phyloP scores from a whole-genome alignment of 2,888 invertebrate species.

The Spodoptera exigua region DNA sequence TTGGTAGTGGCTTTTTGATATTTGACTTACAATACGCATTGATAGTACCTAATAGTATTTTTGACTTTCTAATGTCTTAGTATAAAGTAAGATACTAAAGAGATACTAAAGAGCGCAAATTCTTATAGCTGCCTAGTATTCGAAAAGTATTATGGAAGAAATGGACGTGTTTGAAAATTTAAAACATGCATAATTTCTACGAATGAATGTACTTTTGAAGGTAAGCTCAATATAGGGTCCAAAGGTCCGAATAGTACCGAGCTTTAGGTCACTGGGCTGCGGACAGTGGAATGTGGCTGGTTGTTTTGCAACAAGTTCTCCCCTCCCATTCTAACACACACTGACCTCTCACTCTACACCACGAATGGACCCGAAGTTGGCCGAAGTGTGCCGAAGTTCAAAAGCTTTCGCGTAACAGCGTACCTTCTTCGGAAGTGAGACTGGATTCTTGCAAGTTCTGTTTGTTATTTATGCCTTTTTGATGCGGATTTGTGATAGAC shows the following conservation, averaged over 20 bases:
- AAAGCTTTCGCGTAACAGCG: slow-evolving; percentile 60
- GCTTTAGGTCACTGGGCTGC: slow-evolving; percentile 88
- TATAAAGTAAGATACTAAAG: no score
- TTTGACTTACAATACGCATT: no score
- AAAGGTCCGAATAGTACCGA: slow-evolving; percentile 59
- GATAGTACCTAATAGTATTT: no score
- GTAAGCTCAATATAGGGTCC: slow-evolving; percentile 35
- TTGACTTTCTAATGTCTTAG: no score
- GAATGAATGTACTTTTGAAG: slow-evolving; percentile 24
- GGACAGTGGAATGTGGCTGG: slow-evolving; percentile 80
- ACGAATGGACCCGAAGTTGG: slow-evolving; percentile 63
- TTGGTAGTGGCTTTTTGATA: no score
- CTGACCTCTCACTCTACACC: slow-evolving; percentile 59
- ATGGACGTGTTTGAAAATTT: no score
- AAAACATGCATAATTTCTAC: no score
- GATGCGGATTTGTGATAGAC: slow-evolving; percentile 55
- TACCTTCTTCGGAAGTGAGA: slow-evolving; percentile 77
- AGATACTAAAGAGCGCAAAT: no score
- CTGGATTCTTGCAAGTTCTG: slow-evolving; percentile 69
- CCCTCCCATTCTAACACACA: slow-evolving; percentile 64
- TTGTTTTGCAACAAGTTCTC: slow-evolving; percentile 86
- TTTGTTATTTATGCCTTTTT: slow-evolving; percentile 61
- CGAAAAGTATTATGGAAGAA: no score
- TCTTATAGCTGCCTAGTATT: no score
- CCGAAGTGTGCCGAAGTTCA: slow-evolving; percentile 61